Base-by-base conservation (phyloP, 2,797 vertebrate genomes). In the Enteromius treurensis region DNA sequence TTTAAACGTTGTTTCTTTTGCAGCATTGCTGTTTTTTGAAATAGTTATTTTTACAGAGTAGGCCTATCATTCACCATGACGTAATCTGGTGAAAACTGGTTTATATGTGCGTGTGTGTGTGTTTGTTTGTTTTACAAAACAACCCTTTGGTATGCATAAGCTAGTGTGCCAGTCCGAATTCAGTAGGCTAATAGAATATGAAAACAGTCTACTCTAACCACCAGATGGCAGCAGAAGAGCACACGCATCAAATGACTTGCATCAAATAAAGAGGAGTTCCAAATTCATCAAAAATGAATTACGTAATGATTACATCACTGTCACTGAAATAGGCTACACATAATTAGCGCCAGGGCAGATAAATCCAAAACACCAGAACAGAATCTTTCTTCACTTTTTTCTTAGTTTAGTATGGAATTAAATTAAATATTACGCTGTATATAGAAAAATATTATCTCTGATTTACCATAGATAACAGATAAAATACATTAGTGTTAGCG, bases 231-330 rank as follows among this genome's bases (percentile, higher is more conserved):
- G 75, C 74, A 70, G 13, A 77, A 23, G 26, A n/a, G 10, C 49
- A 10, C 37, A 34, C 3, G 42, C 26, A 26, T 26, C 26, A 26
- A 26, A 26, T 53, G 77, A 23, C 17, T 55, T 8, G 0, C 21
- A 3, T 68, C 49, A 76, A 76, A 76, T 53, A 77, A 70, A 10
- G 10, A 69, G 14, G 34, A 80, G 21, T 55, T 70, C 51, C 53
- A 71, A 80, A 71, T 47, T 67, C 45, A 62, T 81, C 32, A 26
- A 75, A 77, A 49, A 71, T 19, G 26, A 71, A 64, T 64, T 62
- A 70, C 26, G 42, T 83, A 62, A 83, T 62, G 5, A 88, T 84
- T 62, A 47, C 87, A 82, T 88, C 84, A 71, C 34, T 80, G 34
- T 70, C 53, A 70, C n/a, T 29, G 34, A 55, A 67, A 79, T 55